These are phyloP conservation scores for Rhizomys pruinosus DNA, from an alignment of 2,113 vertebrate genomes.

Conservation along the genomic window DNA sequence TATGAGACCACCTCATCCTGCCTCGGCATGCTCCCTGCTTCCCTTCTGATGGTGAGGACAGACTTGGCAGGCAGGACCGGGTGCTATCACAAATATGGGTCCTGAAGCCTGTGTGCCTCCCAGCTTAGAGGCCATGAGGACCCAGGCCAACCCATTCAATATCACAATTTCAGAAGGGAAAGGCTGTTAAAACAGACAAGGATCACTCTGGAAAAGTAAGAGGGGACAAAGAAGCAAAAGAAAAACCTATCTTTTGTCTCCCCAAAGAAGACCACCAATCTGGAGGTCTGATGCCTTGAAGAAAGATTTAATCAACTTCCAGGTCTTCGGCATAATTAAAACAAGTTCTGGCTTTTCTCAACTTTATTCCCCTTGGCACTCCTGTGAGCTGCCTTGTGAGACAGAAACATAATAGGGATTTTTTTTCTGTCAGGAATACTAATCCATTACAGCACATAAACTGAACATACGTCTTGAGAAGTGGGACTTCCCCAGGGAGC, in stretches of 20 bases:
- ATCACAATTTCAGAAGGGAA: neutral
- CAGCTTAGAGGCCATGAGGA: too few species aligned
- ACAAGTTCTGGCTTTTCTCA: neutral
- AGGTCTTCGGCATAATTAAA: neutral
- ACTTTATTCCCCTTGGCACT: neutral
- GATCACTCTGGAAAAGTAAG: neutral
- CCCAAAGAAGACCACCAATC: neutral
- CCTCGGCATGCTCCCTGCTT: neutral
- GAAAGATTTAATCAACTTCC: neutral
- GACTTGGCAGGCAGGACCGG: neutral
- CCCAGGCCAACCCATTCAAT: neutral
- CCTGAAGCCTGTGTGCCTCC: neutral
- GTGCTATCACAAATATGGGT: neutral
- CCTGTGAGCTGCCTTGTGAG: neutral
- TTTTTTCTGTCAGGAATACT: neutral
- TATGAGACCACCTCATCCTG: neutral
- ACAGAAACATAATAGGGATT: neutral
- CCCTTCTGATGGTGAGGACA: neutral
- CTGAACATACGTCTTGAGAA: neutral
- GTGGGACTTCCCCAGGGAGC: neutral
- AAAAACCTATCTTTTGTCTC: neutral
- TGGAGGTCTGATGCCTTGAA: neutral
- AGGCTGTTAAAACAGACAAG: neutral
- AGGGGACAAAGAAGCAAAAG: neutral
- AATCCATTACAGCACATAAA: neutral